Evolutionary conservation across 2,113 vertebrate genomes (phyloP).

Genomic region (Phalacrocorax aristotelis): DNA sequence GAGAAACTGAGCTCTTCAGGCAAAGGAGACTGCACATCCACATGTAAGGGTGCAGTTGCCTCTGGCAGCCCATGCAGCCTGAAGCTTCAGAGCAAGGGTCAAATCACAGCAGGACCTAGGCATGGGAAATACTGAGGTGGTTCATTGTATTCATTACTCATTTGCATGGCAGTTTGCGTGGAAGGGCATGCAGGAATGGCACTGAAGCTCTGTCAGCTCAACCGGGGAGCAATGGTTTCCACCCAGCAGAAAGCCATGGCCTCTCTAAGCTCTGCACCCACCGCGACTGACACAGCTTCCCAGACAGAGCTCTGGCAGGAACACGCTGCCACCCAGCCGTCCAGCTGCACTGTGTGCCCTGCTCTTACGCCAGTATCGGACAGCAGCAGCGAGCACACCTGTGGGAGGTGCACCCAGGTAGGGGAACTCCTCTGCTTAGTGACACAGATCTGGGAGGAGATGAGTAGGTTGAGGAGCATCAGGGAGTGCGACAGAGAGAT

Average conservation of each 20-base stretch:
- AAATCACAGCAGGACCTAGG: not conserved
- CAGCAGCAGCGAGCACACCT: no score
- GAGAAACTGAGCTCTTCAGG: not conserved
- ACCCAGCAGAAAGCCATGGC: not conserved
- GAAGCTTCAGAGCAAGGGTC: not conserved
- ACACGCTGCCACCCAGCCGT: no score
- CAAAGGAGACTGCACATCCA: fast-evolving
- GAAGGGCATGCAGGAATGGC: not conserved
- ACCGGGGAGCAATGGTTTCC: not conserved
- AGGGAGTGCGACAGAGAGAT: no score
- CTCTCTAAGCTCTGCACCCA: not conserved
- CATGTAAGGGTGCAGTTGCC: fast-evolving
- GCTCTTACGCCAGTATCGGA: no score
- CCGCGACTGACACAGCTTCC: not conserved
- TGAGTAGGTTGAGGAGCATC: no score
- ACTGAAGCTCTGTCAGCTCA: not conserved
- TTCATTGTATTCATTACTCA: not conserved
- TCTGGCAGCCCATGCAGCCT: not conserved
- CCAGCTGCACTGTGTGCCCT: no score
- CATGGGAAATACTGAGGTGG: not conserved
- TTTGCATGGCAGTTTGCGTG: fast-evolving
- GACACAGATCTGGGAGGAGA: no score
- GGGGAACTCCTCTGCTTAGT: no score
- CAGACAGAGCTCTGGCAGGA: no score
- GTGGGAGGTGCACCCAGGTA: no score